These are phyloP conservation scores for Stenoptilia bipunctidactyla DNA, from an alignment of 2,888 invertebrate genomes.

Conservation along the genomic window DNA sequence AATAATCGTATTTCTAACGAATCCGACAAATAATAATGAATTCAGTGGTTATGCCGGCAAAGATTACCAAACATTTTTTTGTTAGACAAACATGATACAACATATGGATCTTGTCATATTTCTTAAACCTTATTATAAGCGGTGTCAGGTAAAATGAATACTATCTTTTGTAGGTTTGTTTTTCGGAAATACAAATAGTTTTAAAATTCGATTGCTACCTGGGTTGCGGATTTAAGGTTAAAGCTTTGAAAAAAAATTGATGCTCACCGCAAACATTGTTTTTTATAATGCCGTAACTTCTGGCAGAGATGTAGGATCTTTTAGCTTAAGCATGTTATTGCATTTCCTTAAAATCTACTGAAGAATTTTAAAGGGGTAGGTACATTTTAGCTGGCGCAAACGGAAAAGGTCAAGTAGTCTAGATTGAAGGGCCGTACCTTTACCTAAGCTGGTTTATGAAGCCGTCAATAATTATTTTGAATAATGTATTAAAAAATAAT, in stretches of 20 bases:
- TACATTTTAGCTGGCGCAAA: no score
- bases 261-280: slow-evolving; percentile 68
- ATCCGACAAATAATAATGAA: slow-evolving; percentile 47
- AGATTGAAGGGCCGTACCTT: no score
- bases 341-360: no score
- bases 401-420: no score
- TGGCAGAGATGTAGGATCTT: slow-evolving; percentile 28
- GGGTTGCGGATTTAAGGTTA: slow-evolving; percentile 48
- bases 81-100: slow-evolving; percentile 36
- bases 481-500: no score
- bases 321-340: no score
- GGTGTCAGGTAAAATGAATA: slow-evolving; percentile 56
- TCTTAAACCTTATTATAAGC: slow-evolving; percentile 63
- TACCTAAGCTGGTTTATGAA: no score
- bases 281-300: slow-evolving; percentile 39
- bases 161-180: slow-evolving; percentile 48
- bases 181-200: slow-evolving; percentile 64
- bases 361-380: no score
- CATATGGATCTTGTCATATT: slow-evolving; percentile 60
- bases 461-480: no score
- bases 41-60: slow-evolving; percentile 36
- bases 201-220: slow-evolving; percentile 62
- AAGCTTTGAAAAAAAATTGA: slow-evolving; percentile 49
- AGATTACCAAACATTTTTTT: slow-evolving; percentile 15
- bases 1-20: slow-evolving; percentile 48